These are phyloP conservation scores for Ormyrus nitidulus DNA, from an alignment of 2,888 invertebrate species.

Conservation along the genomic window DNA sequence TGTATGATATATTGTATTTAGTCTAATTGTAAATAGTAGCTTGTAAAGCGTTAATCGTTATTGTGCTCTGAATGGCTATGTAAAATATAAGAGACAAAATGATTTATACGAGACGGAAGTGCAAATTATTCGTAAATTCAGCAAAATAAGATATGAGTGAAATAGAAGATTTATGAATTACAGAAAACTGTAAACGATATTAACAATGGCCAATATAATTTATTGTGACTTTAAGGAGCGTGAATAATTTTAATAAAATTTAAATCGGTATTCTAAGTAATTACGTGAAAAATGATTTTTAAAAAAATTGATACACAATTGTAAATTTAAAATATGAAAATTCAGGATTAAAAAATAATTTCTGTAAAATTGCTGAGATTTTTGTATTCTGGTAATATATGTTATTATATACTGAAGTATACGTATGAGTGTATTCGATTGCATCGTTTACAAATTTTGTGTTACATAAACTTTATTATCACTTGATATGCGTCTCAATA, in stretches of 20 bases:
- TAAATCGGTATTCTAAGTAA: no score
- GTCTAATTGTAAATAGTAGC: constrained; percentile 55
- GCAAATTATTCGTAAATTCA: constrained; percentile 25
- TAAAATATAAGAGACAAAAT: constrained; percentile 43
- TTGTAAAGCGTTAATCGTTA: constrained; percentile 57
- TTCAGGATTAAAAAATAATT: not conserved
- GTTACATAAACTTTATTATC: constrained; percentile 18
- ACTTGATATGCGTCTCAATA: constrained; percentile 22
- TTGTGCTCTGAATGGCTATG: constrained; percentile 52
- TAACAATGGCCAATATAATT: not conserved
- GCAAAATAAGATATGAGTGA: constrained; percentile 25
- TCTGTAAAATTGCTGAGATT: not conserved
- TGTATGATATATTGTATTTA: constrained; percentile 53
- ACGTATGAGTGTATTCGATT: not conserved
- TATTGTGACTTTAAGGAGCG: no score
- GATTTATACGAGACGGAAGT: constrained; percentile 43
- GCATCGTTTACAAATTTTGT: constrained; percentile 9
- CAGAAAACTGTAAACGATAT: constrained; percentile 20
- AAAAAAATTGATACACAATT: no score
- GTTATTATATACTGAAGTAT: no score
- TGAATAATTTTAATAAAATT: no score
- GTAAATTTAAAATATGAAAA: not conserved
- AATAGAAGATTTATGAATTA: constrained; percentile 30
- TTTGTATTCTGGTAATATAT: not conserved
- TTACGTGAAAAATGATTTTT: no score